Evolutionary conservation across 2,888 invertebrate species (phyloP).

Genomic region (Aporophyla nigra): DNA sequence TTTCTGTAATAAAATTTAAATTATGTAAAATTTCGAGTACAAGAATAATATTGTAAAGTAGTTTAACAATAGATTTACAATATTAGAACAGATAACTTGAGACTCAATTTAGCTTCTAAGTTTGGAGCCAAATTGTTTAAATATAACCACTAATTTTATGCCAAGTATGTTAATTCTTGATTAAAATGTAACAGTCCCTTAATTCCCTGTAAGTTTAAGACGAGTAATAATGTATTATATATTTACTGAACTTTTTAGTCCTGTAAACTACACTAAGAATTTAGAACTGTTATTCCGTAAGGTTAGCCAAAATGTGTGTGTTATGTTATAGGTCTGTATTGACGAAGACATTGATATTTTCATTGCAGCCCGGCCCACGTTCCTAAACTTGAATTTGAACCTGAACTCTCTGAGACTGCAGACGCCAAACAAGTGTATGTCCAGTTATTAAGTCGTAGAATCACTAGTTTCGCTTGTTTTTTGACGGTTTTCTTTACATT

Average conservation of each 20-base stretch:
- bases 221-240: constrained; percentile 15
- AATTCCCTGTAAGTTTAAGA: constrained; percentile 32
- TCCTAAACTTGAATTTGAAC: constrained; percentile 99
- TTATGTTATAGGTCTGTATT: constrained; percentile 69
- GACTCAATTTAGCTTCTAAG: constrained; percentile 23
- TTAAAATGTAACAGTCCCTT: constrained; percentile 11
- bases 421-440: constrained; percentile 97
- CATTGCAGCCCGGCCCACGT: constrained; percentile 99
- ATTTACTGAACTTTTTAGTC: constrained; percentile 1
- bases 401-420: constrained; percentile 97
- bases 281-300: constrained; percentile 31
- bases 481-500: constrained; percentile 69
- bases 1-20: constrained; percentile 22
- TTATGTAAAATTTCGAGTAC: neutral
- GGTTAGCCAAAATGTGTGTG: constrained; percentile 39
- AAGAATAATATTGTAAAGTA: constrained; percentile 38
- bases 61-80: constrained; percentile 32
- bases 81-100: neutral
- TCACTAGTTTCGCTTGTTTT: constrained; percentile 88
- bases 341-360: constrained; percentile 81
- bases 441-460: constrained; percentile 82
- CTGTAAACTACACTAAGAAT: constrained; percentile 19
- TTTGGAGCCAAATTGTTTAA: constrained; percentile 26
- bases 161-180: constrained; percentile 6
- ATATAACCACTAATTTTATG: constrained; percentile 5